Conservation (phyloP, 2,797 vertebrate genomes). For the Rhinichthys osculus region DNA sequence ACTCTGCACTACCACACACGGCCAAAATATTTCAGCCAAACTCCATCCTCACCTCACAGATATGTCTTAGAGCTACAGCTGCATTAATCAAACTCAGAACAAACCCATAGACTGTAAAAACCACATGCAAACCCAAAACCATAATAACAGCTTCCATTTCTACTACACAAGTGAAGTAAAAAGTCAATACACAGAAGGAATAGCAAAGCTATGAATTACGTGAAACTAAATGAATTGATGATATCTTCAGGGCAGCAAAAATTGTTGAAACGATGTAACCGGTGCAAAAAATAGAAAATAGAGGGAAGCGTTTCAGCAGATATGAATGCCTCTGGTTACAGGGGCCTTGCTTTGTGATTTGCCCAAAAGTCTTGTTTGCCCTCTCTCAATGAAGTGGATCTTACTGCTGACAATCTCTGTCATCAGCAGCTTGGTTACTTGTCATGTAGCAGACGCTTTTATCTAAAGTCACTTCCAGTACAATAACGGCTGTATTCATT, state of each 20-base stretch:
- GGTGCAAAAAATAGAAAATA: conserved; percentile 46
- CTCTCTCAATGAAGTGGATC: conserved; percentile 32
- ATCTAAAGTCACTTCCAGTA: conserved; percentile 25
- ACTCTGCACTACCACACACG: conserved; percentile 18
- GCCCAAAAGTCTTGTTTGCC: conserved; percentile 21
- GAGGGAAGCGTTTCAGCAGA: conserved; percentile 35
- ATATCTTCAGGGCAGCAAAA: conserved; percentile 60
- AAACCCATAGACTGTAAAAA: conserved; percentile 51
- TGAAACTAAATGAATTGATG: conserved; percentile 68
- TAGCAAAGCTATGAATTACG: conserved; percentile 63
- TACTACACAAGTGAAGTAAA: conserved; percentile 59
- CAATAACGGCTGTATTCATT: conserved; percentile 5
- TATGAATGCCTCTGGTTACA: conserved; percentile 16
- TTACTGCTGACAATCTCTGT: conserved; percentile 32
- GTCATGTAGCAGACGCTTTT: conserved; percentile 17
- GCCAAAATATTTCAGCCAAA: conserved; percentile 36
- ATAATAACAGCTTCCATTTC: conserved; percentile 65
- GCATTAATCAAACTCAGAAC: conserved; percentile 71
- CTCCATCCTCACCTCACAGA: conserved; percentile 24
- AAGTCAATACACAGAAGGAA: conserved; percentile 34
- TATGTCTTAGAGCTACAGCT: conserved; percentile 35
- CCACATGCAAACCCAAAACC: conserved; percentile 64
- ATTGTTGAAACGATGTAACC: conserved; percentile 66
- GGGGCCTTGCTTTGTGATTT: conserved; percentile 6
- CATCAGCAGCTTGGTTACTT: conserved; percentile 20